Percentiles rank a stretch among this genome's conserved stretches.
Conservation (phyloP, 2,888 invertebrate species). For the Mantis religiosa region DNA sequence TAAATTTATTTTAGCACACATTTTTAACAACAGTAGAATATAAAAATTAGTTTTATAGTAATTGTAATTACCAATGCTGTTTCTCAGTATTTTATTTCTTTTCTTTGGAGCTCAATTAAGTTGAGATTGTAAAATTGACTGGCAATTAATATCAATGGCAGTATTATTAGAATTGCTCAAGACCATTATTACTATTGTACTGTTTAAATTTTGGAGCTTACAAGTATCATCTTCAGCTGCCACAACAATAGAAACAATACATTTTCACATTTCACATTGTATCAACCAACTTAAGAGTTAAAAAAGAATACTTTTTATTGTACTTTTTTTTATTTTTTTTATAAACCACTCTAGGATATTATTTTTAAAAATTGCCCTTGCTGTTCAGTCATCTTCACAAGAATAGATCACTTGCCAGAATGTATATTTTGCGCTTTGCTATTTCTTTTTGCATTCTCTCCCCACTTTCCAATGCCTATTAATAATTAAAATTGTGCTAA, state of each 20-base stretch:
- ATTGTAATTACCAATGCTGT: not conserved
- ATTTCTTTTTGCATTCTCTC: too few relatives aligned
- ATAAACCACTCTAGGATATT: not conserved
- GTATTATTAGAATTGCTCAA: not conserved
- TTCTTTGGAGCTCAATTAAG: slow-evolving; percentile 3
- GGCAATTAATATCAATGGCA: not conserved
- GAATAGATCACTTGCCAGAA: not conserved
- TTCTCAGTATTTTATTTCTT: not conserved
- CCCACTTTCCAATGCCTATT: not conserved
- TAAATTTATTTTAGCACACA: too few relatives aligned
- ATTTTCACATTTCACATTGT: not conserved
- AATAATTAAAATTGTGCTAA: not conserved
- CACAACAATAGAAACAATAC: not conserved
- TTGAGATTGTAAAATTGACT: not conserved
- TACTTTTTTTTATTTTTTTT: not conserved
- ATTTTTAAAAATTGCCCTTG: not conserved
- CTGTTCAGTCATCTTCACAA: not conserved
- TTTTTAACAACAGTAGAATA: not conserved
- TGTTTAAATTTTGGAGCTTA: not conserved
- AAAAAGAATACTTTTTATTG: not conserved
- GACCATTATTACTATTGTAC: not conserved
- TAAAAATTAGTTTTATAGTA: not conserved
- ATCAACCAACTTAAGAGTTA: not conserved
- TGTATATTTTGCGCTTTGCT: not conserved
- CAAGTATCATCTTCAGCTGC: not conserved